Conservation (phyloP, 2,888 invertebrate genomes). For the Diarsia brunnea region DNA sequence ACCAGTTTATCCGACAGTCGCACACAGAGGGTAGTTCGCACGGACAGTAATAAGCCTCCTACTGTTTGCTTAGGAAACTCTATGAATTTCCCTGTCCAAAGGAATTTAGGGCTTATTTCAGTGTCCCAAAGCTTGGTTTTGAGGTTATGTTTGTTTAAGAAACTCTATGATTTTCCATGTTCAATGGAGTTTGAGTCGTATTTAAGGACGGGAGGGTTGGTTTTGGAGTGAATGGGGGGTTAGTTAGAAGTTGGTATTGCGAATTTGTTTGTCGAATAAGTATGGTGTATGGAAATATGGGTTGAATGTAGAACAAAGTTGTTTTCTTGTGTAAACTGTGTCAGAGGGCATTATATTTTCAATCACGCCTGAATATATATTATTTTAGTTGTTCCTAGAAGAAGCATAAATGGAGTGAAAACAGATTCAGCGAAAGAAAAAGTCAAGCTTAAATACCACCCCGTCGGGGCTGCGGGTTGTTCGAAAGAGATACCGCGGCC, state of each 20-base stretch:
- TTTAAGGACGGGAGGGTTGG: accelerated
- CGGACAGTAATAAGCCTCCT: constrained; percentile 78
- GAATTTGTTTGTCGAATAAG: constrained; percentile 41
- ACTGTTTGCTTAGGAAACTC: constrained; percentile 63
- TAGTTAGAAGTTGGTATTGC: constrained; percentile 5
- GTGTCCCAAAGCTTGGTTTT: neutral
- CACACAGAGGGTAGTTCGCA: constrained; percentile 76
- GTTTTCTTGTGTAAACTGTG: neutral
- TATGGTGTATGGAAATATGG: constrained; percentile 20
- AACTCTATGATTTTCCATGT: neutral
- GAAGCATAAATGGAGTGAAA: accelerated
- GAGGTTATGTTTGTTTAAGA: constrained; percentile 28
- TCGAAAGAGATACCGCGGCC: too few relatives aligned
- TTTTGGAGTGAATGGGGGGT: constrained; percentile 1
- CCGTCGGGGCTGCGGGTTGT: too few relatives aligned
- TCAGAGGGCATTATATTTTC: neutral
- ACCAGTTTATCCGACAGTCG: constrained; percentile 65
- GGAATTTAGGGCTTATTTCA: constrained; percentile 27
- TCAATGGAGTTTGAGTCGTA: constrained; percentile 41
- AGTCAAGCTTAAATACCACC: too few relatives aligned
- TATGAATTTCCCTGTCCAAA: constrained; percentile 8
- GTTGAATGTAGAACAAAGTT: constrained; percentile 32
- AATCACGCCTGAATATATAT: neutral
- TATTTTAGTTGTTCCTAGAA: neutral
- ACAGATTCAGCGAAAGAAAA: neutral